phyloP scores from a whole-genome alignment of 2,113 vertebrate genomes.

The Hippocampus mohnikei region DNA sequence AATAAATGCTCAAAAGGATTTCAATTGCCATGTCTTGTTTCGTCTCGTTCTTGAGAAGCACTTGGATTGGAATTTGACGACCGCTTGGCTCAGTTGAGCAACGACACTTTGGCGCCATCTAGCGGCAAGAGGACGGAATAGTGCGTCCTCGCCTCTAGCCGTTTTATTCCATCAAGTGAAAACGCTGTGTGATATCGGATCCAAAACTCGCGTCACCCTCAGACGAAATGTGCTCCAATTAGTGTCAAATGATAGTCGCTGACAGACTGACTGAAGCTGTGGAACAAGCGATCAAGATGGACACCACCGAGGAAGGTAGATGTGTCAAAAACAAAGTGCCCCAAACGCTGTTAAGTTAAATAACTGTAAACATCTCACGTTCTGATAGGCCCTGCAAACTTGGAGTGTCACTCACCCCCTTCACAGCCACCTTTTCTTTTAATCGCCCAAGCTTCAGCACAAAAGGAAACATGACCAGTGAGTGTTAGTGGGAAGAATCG shows the following conservation, averaged over 20 bases:
- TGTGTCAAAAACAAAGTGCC: conserved; percentile 3
- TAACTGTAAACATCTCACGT: background rate
- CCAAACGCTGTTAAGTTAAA: background rate
- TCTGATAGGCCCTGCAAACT: background rate
- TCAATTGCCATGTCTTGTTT: background rate
- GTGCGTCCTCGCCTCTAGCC: background rate
- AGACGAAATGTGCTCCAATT: background rate
- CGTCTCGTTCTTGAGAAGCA: background rate
- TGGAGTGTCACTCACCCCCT: accelerated
- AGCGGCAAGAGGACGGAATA: background rate
- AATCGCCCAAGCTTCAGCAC: background rate
- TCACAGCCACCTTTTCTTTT: no score
- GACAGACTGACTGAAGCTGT: background rate
- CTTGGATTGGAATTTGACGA: background rate
- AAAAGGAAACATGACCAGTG: conserved; percentile 15
- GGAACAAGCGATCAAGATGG: conserved; percentile 75
- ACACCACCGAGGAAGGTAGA: conserved; percentile 85
- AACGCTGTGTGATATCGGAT: background rate
- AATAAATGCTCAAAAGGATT: background rate
- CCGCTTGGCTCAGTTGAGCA: no score
- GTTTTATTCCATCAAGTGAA: background rate
- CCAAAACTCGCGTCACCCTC: background rate
- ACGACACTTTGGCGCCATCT: background rate
- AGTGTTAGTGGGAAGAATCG: conserved; percentile 38
- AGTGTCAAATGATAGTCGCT: conserved; percentile 26